Evolutionary conservation across 2,888 invertebrate species (phyloP), one percentile per base, ranked within the genome.

Genomic region (Cistogaster globosa): DNA sequence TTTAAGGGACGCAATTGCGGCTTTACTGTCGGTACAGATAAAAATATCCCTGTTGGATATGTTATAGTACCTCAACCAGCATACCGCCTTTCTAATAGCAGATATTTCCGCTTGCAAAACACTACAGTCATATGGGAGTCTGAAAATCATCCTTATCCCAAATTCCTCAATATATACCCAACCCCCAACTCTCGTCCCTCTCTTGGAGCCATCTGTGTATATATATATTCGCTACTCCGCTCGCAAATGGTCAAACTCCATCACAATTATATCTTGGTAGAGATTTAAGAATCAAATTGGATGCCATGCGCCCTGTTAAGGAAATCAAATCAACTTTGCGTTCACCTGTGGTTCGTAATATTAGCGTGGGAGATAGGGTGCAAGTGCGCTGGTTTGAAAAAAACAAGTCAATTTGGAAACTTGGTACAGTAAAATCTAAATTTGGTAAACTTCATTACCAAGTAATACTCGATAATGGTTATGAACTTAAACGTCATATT

Each of bases 191-290:
- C n/a, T n/a, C n/a, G n/a, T n/a, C n/a, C n/a, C n/a, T n/a, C n/a
- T n/a, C n/a, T n/a, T n/a, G n/a, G n/a, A n/a, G n/a, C n/a, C n/a
- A n/a, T n/a, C n/a, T n/a, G n/a, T n/a, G n/a, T n/a, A n/a, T n/a
- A n/a, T n/a, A n/a, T n/a, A n/a, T n/a, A n/a, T n/a, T n/a, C n/a
- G 38, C 38, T 60, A 86, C 84, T 6, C 81, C 83, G 1, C 14
- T 86, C n/a, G 55, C 65, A n/a, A 58, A 57, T 57, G 82, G 78
- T 0, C 36, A 79, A 67, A 72, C 48, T 20, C 86, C 86, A 48
- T 18, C 84, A 18, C 38, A 79, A 82, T 7, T 63, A 7, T 82
- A 85, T 58, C 60, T 85, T 2, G 62, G 58, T 14, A 55, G 81
- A 14, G 63, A 75, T 0, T 0, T 85, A 22, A 32, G 81, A 14